Evolutionary conservation across 2,113 vertebrate genomes (phyloP).

Genomic region (Tetrax tetrax): DNA sequence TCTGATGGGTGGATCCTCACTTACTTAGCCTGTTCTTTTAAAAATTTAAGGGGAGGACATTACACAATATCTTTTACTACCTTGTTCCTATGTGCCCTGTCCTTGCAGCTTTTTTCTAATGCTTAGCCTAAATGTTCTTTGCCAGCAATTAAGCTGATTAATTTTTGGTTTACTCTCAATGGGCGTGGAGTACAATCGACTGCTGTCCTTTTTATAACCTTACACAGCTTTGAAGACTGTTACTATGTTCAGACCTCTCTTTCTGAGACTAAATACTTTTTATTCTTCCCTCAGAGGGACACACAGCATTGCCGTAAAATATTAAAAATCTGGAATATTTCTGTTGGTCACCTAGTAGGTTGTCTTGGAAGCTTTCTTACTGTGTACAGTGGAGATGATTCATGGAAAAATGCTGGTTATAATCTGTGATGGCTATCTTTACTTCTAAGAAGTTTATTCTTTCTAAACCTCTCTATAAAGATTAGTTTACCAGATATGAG

Average conservation of each 20-base stretch:
- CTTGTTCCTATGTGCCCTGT: background rate
- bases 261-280: background rate
- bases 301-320: background rate
- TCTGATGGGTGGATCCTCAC: background rate
- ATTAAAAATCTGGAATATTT: background rate
- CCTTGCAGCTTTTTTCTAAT: background rate
- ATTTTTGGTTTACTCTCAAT: conserved; percentile 19
- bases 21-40: background rate
- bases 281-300: background rate
- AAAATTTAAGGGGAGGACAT: background rate
- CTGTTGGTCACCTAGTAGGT: background rate
- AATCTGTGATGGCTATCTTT: background rate
- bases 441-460: background rate
- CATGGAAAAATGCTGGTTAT: background rate
- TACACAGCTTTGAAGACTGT: background rate
- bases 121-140: background rate
- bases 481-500: background rate
- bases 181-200: background rate
- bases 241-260: background rate
- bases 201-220: conserved; percentile 8
- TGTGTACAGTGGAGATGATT: background rate
- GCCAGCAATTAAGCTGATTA: conserved; percentile 3
- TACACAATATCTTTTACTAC: background rate
- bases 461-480: background rate
- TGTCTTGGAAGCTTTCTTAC: background rate